phyloP scores from a whole-genome alignment of 2,888 invertebrate genomes.

The Amiota communis region DNA sequence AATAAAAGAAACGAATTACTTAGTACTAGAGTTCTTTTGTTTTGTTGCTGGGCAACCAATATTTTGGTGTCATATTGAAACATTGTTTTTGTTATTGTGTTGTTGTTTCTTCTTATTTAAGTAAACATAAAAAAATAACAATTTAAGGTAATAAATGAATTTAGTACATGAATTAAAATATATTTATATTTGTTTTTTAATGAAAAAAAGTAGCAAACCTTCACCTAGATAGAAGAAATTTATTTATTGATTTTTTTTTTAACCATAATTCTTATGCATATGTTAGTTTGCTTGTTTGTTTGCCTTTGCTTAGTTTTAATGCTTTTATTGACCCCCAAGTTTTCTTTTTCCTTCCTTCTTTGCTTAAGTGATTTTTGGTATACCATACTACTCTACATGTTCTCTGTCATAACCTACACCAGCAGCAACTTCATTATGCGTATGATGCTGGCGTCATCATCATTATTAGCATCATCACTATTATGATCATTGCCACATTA shows the following conservation, averaged over 20 bases:
- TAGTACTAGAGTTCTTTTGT: no score
- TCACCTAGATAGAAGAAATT: slow-evolving; percentile 61
- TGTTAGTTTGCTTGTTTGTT: not conserved
- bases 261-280: slow-evolving; percentile 24
- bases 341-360: slow-evolving; percentile 1
- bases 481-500: no score
- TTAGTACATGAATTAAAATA: no score
- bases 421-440: not conserved
- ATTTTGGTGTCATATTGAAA: not conserved
- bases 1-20: not conserved
- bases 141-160: no score
- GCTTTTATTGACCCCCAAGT: not conserved
- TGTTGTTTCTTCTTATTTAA: not conserved
- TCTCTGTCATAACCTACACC: not conserved
- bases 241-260: slow-evolving; percentile 35
- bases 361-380: not conserved
- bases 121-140: not conserved
- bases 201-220: slow-evolving; percentile 42
- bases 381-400: not conserved
- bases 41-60: slow-evolving; percentile 7
- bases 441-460: not conserved
- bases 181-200: no score
- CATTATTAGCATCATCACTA: not conserved
- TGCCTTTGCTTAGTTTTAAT: not conserved
- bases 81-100: slow-evolving; percentile 1